Conservation (phyloP, 2,113 vertebrate genomes). For the Percina caprodes region DNA sequence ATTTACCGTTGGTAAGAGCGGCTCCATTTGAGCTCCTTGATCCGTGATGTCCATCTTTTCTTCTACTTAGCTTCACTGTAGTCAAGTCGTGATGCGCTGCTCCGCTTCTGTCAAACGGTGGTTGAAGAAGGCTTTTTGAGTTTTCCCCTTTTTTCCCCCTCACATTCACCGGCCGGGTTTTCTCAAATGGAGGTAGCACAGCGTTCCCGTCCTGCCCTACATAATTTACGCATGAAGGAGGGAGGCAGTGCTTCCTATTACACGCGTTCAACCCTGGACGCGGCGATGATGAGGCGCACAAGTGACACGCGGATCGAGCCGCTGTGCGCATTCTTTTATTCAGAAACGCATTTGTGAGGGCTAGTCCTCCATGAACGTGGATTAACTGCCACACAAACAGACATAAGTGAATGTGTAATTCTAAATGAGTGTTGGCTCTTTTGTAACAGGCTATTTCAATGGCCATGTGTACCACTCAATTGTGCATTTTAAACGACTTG, state of each 20-base stretch:
- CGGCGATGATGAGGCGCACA: constrained; percentile 35
- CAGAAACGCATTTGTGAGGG: not conserved
- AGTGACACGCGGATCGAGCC: not conserved
- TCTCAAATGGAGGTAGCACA: constrained; percentile 69
- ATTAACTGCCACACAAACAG: not conserved
- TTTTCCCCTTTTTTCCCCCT: not conserved
- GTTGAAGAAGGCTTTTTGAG: not conserved
- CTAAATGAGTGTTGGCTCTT: not conserved
- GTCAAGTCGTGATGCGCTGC: constrained; percentile 57
- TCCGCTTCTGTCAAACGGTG: constrained; percentile 52
- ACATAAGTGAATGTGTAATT: not conserved
- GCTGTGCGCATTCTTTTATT: constrained; percentile 17
- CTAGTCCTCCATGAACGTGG: not conserved
- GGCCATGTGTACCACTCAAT: not conserved
- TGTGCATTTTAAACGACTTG: not conserved
- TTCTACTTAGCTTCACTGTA: constrained; percentile 62
- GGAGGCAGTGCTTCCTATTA: constrained; percentile 68
- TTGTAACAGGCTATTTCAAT: no score
- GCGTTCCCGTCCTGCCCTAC: constrained; percentile 75
- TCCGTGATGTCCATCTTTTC: constrained; percentile 94
- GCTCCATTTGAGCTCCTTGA: constrained; percentile 98
- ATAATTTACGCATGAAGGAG: constrained; percentile 79
- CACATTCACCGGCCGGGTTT: constrained; percentile 58
- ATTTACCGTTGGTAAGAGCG: constrained; percentile 92
- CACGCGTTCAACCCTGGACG: constrained; percentile 40